Evolutionary conservation across 2,797 vertebrate species (phyloP), one percentile per base, ranked within the genome.

Genomic region (Oryzias sinensis): DNA sequence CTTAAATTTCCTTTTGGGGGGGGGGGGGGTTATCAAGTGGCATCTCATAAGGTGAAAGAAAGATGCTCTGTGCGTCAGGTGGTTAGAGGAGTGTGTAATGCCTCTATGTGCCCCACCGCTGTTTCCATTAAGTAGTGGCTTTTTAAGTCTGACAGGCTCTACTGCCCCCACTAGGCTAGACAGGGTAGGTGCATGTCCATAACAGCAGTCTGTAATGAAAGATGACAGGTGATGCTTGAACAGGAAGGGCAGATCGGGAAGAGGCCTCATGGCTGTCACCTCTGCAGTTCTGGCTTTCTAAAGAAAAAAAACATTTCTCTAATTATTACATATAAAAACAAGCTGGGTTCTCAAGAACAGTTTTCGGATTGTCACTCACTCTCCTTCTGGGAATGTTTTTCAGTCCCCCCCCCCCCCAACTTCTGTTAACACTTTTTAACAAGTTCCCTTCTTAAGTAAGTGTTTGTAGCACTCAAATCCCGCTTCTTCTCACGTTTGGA

Each of bases 141-240:
- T 16, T 56, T 49, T 41, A 47, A 48, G 80, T 83, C 80, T 74
- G 59, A 45, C 87, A 77, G 83, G 75, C 87, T 90, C 76, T 84
- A 86, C 84, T 86, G 84, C 85, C 90, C 85, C 88, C 88, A 72
- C 59, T 85, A 90, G 90, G 84, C 18, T 33, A 64, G 54, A 79
- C 33, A 3, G 25, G 15, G 20, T 61, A 68, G 61, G 54, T 87
- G 77, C 90, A 82, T 43, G 42, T 8, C 56, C 4, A 11, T 49
- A 47, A 47, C 13, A 9, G 13, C 6, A 24, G 49, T 59, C 2
- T 7, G 53, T 64, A 76, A 80, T 64, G 70, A 77, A 62, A 50
- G 60, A 49, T 79, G 84, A 82, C 84, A 82, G 85, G 81, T 85
- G 85, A 87, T 20, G 16, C 61, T 61, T 18, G 52, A 71, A 20